Evolutionary conservation across 2,113 vertebrate genomes (phyloP), one percentile per base, ranked within the genome.

Genomic region (Serinus canaria): DNA sequence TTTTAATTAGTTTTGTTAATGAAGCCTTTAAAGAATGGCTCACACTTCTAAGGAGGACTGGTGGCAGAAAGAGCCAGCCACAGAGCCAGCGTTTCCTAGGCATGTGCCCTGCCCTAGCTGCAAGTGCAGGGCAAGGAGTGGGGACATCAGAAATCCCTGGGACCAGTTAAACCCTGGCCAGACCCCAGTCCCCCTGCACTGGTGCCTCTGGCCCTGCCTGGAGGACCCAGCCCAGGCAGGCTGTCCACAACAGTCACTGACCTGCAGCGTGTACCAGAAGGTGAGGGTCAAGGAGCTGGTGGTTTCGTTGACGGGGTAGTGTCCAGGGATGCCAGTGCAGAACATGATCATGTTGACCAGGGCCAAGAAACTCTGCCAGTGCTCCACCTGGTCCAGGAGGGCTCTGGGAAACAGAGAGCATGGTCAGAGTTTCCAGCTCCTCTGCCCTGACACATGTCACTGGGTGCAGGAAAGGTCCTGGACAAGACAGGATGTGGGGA

Each of bases 301-400:
- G 86, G 99, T 99, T 97, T 99, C 99, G 0, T 99, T 99, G 97
- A 99, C 99, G 0, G 99, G 99, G 89, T 99, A 99, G 96, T 99
- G 99, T 73, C 99, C 99, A 0, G 99, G 99, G 94, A 99, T 99
- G 79, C 99, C 99, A 0, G 99, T 99, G 97, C 99, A 99, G 98
- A 99, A 99, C 99, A 99, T 99, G 97, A 99, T 99, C 99, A 99
- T 99, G 98, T 99, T 99, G 96, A 99, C 99, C 78, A 99, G 98
- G 20, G 99, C 99, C 97, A 99, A 97, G 95, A 99, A 99, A 93
- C 99, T 99, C 98, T 99, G 99, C 99, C 99, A 99, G 97, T 99
- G 99, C 87, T 99, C 99, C 92, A 99, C 98, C 92, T 99, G 99
- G 93, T 99, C 99, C 97, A 99, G 95, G 77, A 99, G 98, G 50